Conservation (phyloP, 2,113 vertebrate species). For the Anhinga anhinga region DNA sequence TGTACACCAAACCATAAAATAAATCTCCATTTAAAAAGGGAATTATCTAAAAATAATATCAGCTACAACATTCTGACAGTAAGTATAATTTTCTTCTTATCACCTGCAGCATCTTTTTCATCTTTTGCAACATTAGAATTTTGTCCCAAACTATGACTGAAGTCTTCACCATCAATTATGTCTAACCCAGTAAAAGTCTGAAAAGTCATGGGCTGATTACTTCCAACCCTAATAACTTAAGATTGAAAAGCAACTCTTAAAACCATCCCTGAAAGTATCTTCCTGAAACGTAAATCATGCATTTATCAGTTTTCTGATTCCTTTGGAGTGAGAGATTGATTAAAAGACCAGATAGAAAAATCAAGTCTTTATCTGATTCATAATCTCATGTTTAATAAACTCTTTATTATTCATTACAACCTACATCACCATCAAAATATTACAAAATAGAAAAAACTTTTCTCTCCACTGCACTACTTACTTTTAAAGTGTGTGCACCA, state of each 20-base stretch:
- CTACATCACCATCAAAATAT: not conserved
- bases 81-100: not conserved
- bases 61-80: not conserved
- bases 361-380: not conserved
- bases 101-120: not conserved
- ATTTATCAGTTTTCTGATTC: not conserved
- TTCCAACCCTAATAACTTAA: not conserved
- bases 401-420: not conserved
- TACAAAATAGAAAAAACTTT: not conserved
- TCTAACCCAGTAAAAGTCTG: not conserved
- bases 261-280: not conserved
- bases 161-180: not conserved
- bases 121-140: not conserved
- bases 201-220: not conserved
- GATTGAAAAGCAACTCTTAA: not conserved
- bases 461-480: not conserved
- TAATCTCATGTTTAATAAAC: not conserved
- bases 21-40: slow-evolving; percentile 12
- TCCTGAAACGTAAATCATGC: not conserved
- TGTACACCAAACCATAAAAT: not conserved
- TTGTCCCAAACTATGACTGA: not conserved
- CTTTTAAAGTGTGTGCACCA: not conserved
- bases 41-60: not conserved
- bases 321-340: not conserved
- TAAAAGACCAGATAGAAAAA: not conserved